A percentile compares a stretch with the other conserved stretches of the same genome.
Evolutionary conservation across 1,140 invertebrate genomes (phyloP).

Genomic region (Caenorhabditis remanei): DNA sequence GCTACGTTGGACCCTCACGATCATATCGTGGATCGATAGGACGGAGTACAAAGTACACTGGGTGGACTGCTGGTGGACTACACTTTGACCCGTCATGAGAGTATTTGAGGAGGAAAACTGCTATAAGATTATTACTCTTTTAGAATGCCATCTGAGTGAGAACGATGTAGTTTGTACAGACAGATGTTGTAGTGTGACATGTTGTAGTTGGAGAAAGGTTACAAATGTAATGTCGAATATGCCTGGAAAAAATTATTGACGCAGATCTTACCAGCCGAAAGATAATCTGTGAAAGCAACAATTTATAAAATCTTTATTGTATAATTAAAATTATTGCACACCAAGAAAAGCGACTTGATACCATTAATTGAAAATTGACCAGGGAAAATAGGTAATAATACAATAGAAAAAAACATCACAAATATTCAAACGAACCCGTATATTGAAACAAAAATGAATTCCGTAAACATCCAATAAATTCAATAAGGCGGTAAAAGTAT

Average conservation of each 20-base stretch:
- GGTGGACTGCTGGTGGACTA: neutral
- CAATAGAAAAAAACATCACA: slow-evolving; percentile 28
- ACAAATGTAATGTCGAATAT: no score
- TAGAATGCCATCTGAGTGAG: no score
- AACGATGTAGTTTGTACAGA: no score
- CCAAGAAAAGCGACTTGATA: neutral
- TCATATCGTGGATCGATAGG: slow-evolving; percentile 24
- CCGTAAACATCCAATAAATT: neutral
- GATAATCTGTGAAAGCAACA: neutral
- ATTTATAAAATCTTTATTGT: neutral
- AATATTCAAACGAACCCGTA: slow-evolving; percentile 16
- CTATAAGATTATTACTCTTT: no score
- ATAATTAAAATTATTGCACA: slow-evolving; percentile 8
- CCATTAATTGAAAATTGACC: neutral
- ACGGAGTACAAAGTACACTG: slow-evolving; percentile 21
- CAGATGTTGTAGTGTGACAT: no score
- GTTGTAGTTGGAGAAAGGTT: no score
- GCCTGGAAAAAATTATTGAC: neutral
- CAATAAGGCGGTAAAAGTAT: neutral
- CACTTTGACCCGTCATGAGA: neutral
- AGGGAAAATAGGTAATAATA: neutral
- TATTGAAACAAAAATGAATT: neutral
- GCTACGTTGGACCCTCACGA: slow-evolving; percentile 36
- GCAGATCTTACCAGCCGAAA: neutral
- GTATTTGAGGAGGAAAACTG: neutral